phyloP scores from a whole-genome alignment of 2,888 invertebrate species.

The Drosophila sordidula region DNA sequence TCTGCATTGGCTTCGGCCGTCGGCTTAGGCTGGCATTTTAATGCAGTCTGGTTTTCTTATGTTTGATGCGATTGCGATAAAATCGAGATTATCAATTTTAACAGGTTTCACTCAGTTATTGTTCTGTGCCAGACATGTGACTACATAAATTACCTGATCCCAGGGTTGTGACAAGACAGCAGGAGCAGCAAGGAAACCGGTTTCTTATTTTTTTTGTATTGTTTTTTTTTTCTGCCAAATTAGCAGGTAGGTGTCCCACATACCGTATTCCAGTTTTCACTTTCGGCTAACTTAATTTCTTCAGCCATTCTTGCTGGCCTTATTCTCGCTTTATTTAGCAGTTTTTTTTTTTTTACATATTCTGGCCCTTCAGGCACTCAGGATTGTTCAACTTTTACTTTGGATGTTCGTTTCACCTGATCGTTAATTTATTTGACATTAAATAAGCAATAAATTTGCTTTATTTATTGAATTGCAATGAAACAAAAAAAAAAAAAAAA shows the following conservation, averaged over 20 bases:
- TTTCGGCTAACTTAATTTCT: conserved; percentile 13
- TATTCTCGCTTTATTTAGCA: background rate
- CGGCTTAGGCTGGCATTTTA: background rate
- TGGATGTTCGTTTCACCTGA: background rate
- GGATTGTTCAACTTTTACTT: background rate
- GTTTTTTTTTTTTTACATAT: no score
- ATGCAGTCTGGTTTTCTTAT: background rate
- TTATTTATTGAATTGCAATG: conserved; percentile 1
- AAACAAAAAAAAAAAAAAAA: no score
- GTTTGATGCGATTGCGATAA: conserved; percentile 19
- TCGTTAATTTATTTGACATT: background rate
- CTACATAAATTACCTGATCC: conserved; percentile 8
- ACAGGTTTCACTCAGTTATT: conserved; percentile 8
- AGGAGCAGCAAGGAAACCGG: conserved; percentile 17
- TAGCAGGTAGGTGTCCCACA: conserved; percentile 1
- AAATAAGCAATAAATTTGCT: background rate
- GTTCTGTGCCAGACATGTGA: background rate
- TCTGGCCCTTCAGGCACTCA: no score
- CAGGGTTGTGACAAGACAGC: conserved; percentile 4
- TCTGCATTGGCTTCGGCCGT: conserved; percentile 18
- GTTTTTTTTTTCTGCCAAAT: conserved; percentile 5
- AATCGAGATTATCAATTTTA: conserved; percentile 20
- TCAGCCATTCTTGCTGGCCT: conserved; percentile 9
- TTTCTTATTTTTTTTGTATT: background rate
- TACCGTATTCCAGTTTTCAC: conserved; percentile 24